A percentile compares a stretch with the other conserved stretches of the same genome.
These are phyloP conservation scores for Dasyprocta punctata DNA, from an alignment of 2,113 vertebrate species.

Conservation along the genomic window DNA sequence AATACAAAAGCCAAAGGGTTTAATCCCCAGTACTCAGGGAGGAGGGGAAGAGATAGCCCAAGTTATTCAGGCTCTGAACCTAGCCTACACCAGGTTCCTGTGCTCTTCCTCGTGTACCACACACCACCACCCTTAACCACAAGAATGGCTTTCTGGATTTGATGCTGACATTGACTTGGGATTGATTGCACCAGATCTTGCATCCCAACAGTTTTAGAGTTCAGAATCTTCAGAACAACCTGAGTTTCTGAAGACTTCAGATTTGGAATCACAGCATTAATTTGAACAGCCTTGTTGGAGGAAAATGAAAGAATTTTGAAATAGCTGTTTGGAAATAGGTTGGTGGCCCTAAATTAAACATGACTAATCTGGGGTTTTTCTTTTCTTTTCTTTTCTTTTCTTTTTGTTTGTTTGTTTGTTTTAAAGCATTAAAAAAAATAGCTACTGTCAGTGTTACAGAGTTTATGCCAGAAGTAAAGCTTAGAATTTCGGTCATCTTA, in stretches of 20 bases:
- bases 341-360: slow-evolving; percentile 53
- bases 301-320: slow-evolving; percentile 53
- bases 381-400: neutral
- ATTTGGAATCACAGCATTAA: slow-evolving; percentile 21
- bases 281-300: neutral
- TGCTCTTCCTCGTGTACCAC: neutral
- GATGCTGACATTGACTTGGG: neutral
- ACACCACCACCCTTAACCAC: neutral
- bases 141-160: neutral
- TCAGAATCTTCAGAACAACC: slow-evolving; percentile 3
- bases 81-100: neutral
- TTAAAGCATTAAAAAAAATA: neutral
- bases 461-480: neutral
- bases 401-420: no score
- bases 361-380: slow-evolving; percentile 9
- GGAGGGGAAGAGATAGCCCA: neutral
- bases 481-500: slow-evolving; percentile 40
- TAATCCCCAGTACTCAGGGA: neutral
- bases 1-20: neutral
- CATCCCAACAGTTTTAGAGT: neutral
- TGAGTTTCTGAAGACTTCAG: slow-evolving; percentile 32
- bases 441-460: neutral
- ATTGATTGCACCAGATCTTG: neutral
- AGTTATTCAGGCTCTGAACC: neutral
- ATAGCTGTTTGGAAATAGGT: slow-evolving; percentile 58